Conservation (phyloP, 2,797 vertebrate genomes). For the Chloroceryle inda region DNA sequence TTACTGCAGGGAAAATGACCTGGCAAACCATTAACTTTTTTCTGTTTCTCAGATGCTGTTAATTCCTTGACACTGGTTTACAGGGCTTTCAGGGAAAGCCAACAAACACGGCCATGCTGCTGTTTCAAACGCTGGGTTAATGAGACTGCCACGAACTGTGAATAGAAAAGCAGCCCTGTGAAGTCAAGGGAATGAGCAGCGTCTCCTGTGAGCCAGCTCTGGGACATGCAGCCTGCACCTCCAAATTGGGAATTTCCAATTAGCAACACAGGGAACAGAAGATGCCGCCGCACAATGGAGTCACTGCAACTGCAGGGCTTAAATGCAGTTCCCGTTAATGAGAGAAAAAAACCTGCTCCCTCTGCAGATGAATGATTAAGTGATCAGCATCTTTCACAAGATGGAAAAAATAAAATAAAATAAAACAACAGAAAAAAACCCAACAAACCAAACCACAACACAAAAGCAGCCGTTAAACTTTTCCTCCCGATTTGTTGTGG, state of each 20-base stretch:
- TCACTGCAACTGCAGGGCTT: constrained; percentile 7
- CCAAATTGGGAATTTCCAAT: constrained; percentile 59
- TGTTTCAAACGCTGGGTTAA: constrained; percentile 37
- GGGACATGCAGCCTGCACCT: constrained; percentile 41
- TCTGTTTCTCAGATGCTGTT: constrained; percentile 1
- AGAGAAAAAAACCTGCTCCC: background rate
- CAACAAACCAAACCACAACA: background rate
- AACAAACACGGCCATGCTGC: background rate
- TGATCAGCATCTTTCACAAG: background rate
- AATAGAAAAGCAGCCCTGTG: constrained; percentile 51
- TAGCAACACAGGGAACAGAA: constrained; percentile 33
- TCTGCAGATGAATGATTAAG: background rate
- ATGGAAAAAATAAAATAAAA: background rate
- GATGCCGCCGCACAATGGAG: background rate
- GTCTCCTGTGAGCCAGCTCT: constrained; percentile 42
- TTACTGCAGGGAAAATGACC: constrained; percentile 30
- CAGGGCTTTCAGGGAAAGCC: constrained; percentile 30
- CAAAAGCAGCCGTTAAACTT: background rate
- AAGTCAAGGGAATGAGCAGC: constrained; percentile 28
- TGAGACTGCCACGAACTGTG: constrained; percentile 42
- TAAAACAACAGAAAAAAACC: background rate
- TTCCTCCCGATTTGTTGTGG: background rate
- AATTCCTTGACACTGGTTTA: constrained; percentile 50
- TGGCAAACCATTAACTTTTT: constrained; percentile 5
- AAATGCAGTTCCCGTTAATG: background rate